Percentiles rank a stretch among this genome's conserved stretches.
Conservation (phyloP, 2,888 invertebrate genomes). For the Aradus depressus region DNA sequence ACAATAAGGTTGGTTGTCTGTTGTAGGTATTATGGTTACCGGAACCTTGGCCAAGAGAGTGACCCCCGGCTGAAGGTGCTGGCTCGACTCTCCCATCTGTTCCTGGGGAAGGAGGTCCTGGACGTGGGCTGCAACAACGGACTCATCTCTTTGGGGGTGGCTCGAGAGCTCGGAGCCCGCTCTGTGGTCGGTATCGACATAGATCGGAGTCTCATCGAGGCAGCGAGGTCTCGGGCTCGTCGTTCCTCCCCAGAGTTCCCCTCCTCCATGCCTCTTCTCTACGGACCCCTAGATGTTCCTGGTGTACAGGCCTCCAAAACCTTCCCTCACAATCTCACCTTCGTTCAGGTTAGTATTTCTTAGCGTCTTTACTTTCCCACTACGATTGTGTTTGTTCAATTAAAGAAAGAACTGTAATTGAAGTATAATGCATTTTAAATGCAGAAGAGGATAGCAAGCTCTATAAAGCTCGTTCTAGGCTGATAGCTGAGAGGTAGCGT, state of each 20-base stretch:
- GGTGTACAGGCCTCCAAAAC: slow-evolving; percentile 39
- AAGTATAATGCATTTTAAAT: too few species aligned
- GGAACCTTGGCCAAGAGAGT: slow-evolving; percentile 67
- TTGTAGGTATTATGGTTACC: slow-evolving; percentile 83
- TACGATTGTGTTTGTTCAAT: too few species aligned
- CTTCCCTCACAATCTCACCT: slow-evolving; percentile 84
- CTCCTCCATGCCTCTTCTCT: slow-evolving; percentile 75
- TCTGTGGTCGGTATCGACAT: slow-evolving; percentile 61
- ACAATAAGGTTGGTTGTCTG: too few species aligned
- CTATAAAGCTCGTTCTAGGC: too few species aligned
- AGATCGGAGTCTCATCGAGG: slow-evolving; percentile 56
- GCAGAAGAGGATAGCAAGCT: too few species aligned
- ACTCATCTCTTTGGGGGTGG: slow-evolving; percentile 55
- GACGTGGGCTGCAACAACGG: slow-evolving; percentile 98
- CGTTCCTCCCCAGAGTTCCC: slow-evolving; percentile 54
- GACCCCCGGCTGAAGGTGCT: slow-evolving; percentile 79
- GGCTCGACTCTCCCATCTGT: slow-evolving; percentile 65
- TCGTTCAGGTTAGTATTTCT: slow-evolving; percentile 74
- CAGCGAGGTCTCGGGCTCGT: slow-evolving; percentile 57
- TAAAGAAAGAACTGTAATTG: too few species aligned
- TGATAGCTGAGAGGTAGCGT: too few species aligned
- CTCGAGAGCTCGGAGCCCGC: slow-evolving; percentile 70
- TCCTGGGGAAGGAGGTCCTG: slow-evolving; percentile 78
- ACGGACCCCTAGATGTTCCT: slow-evolving; percentile 64
- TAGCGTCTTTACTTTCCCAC: too few species aligned